phyloP scores from a whole-genome alignment of 1,140 invertebrate species.

The Sipha flava region DNA sequence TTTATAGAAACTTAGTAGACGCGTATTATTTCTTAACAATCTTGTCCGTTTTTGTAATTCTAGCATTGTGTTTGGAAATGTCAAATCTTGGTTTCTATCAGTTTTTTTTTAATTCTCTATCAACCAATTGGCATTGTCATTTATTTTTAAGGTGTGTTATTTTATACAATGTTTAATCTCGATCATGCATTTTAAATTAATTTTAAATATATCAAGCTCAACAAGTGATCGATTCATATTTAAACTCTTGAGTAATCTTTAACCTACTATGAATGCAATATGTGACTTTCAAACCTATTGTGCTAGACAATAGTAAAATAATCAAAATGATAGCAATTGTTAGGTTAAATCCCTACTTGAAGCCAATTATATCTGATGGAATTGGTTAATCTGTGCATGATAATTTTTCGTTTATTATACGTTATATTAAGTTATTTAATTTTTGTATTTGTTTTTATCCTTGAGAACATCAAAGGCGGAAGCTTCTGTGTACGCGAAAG shows the following conservation, averaged over 20 bases:
- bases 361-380: neutral
- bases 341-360: neutral
- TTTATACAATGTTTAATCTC: neutral
- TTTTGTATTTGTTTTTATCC: neutral
- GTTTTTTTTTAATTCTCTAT: too few species aligned
- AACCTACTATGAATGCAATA: neutral
- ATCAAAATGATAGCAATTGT: neutral
- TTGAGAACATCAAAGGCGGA: neutral
- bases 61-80: too few species aligned
- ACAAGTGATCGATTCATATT: neutral
- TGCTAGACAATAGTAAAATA: neutral
- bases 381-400: neutral
- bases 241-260: neutral
- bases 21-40: too few species aligned
- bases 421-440: neutral
- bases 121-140: neutral
- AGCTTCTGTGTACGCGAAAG: neutral
- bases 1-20: too few species aligned
- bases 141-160: neutral
- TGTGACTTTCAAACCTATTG: neutral
- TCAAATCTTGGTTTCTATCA: too few species aligned
- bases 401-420: neutral
- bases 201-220: neutral
- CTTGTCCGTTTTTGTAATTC: too few species aligned
- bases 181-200: neutral